Evolutionary conservation across 2,113 vertebrate genomes (phyloP).

Genomic region (Sisor rabdophorus): DNA sequence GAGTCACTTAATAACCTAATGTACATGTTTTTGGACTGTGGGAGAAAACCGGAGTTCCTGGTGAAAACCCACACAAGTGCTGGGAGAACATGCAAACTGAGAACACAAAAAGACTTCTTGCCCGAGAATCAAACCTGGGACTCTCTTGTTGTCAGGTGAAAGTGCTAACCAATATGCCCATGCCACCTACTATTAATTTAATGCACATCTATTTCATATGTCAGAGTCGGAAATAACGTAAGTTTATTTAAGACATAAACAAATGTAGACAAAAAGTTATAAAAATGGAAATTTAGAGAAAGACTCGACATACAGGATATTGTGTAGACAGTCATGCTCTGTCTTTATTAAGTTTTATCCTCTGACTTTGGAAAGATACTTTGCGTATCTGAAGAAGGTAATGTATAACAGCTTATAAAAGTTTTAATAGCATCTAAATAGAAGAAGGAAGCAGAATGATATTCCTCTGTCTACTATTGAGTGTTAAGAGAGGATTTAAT

Average conservation of each 20-base stretch:
- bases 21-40: too few species aligned
- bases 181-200: background rate
- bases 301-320: background rate
- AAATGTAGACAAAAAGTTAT: background rate
- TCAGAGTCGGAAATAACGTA: background rate
- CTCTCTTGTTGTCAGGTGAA: too few species aligned
- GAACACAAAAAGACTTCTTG: too few species aligned
- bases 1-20: too few species aligned
- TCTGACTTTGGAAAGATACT: slow-evolving; percentile 7
- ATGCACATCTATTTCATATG: background rate
- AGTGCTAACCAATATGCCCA: too few species aligned
- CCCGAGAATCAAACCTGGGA: too few species aligned
- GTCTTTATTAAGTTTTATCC: slow-evolving; percentile 33
- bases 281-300: background rate
- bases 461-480: slow-evolving; percentile 26
- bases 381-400: background rate
- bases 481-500: slow-evolving; percentile 20
- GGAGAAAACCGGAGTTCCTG: too few species aligned
- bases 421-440: background rate
- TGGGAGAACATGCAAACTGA: too few species aligned
- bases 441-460: background rate
- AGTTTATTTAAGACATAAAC: background rate
- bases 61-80: too few species aligned
- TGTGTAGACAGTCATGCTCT: background rate
- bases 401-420: background rate